phyloP scores from a whole-genome alignment of 2,888 invertebrate species.

The Cephus nigrinus region DNA sequence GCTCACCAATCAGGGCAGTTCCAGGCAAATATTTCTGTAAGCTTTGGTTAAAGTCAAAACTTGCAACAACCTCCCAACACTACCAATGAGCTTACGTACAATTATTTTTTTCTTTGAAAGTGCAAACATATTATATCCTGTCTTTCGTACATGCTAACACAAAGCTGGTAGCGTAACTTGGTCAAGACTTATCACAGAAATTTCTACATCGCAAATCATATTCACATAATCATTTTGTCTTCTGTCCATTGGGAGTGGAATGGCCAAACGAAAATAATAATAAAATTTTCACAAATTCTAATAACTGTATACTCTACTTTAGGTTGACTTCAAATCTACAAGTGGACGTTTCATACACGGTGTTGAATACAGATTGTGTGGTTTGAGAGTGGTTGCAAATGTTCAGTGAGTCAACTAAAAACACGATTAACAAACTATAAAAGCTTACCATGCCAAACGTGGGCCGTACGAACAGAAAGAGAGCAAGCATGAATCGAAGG shows the following conservation, averaged over 20 bases:
- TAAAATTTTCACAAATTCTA: neutral
- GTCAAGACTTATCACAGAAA: neutral
- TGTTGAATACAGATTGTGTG: neutral
- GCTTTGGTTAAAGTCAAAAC: neutral
- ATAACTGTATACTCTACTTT: neutral
- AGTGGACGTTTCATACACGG: neutral
- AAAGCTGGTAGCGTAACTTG: constrained; percentile 1
- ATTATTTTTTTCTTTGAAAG: neutral
- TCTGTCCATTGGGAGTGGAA: neutral
- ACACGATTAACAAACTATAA: constrained; percentile 7
- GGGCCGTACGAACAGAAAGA: constrained; percentile 5
- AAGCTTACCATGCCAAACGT: constrained; percentile 3
- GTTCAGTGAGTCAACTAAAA: constrained; percentile 11
- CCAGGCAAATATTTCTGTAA: neutral
- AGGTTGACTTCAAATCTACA: neutral
- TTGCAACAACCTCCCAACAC: neutral
- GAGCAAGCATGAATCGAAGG: constrained; percentile 3
- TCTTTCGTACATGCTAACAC: neutral
- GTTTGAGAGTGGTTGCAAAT: neutral
- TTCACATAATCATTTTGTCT: neutral
- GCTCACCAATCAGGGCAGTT: too few relatives aligned
- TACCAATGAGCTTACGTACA: neutral
- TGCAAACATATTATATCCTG: neutral
- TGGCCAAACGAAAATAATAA: neutral
- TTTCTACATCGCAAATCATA: neutral